Conservation (phyloP, 2,113 vertebrate genomes). For the Pristiophorus japonicus region DNA sequence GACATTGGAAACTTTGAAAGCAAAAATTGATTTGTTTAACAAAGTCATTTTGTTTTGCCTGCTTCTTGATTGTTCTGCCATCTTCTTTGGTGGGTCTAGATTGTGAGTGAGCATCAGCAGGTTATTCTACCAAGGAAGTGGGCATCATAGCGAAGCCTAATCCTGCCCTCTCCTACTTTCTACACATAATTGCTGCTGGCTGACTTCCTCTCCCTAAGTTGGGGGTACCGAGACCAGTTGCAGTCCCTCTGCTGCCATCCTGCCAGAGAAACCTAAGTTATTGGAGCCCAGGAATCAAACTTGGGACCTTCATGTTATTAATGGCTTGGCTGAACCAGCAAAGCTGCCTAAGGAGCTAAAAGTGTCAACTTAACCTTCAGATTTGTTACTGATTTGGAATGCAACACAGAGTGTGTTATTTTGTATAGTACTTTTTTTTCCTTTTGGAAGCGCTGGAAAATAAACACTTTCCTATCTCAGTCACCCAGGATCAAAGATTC, state of each 20-base stretch:
- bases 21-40: neutral
- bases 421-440: neutral
- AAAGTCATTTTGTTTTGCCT: neutral
- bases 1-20: neutral
- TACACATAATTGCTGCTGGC: neutral
- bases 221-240: neutral
- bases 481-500: neutral
- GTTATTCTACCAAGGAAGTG: neutral
- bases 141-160: neutral
- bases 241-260: neutral
- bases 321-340: neutral
- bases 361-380: constrained; percentile 3
- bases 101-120: neutral
- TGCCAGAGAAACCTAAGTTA: neutral
- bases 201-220: neutral
- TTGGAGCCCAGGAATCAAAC: neutral
- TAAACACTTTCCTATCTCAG: neutral
- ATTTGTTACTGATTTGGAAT: neutral
- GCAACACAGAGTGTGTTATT: neutral
- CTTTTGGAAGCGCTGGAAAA: neutral
- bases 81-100: neutral
- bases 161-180: neutral
- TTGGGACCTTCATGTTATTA: neutral
- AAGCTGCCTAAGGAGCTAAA: neutral
- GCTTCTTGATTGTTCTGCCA: neutral